Percentiles rank a stretch among this genome's conserved stretches.
Evolutionary conservation across 2,888 invertebrate species (phyloP).

Genomic region (Hirtodrosophila confusa): DNA sequence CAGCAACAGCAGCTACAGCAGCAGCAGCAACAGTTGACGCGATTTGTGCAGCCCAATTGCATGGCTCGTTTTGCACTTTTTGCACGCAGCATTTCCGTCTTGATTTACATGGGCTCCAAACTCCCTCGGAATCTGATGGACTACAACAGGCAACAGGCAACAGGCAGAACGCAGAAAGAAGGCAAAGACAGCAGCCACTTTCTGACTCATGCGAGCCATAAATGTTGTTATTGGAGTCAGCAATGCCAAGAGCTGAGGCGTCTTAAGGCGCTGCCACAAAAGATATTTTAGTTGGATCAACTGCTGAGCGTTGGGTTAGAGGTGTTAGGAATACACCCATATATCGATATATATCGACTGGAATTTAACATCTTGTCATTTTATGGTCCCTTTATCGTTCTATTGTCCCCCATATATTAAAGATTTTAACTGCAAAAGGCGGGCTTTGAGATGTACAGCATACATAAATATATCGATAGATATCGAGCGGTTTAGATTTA

Average conservation of each 20-base stretch:
- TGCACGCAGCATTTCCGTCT: slow-evolving; percentile 78
- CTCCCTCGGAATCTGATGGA: slow-evolving; percentile 25
- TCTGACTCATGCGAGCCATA: slow-evolving; percentile 37
- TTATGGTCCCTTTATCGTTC: too few species aligned
- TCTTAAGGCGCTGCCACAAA: slow-evolving; percentile 8
- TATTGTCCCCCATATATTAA: too few species aligned
- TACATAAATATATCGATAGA: too few species aligned
- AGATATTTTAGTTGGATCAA: slow-evolving; percentile 1
- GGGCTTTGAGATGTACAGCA: too few species aligned
- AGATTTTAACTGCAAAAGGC: too few species aligned
- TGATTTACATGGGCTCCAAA: slow-evolving; percentile 59
- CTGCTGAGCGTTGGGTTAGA: too few species aligned
- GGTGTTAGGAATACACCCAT: too few species aligned
- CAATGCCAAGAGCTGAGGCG: slow-evolving; percentile 1
- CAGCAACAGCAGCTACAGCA: slow-evolving; percentile 13
- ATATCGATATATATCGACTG: too few species aligned
- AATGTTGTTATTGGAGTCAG: neutral
- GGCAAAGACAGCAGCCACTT: slow-evolving; percentile 3
- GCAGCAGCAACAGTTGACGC: slow-evolving; percentile 52
- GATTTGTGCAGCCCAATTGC: slow-evolving; percentile 74
- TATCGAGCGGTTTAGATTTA: too few species aligned
- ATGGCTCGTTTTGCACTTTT: slow-evolving; percentile 76
- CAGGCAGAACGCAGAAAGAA: neutral
- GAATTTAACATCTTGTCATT: too few species aligned
- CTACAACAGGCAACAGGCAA: neutral